Evolutionary conservation across 2,797 vertebrate species (phyloP), one percentile per base, ranked within the genome.

Genomic region (Uromys caudimaculatus): DNA sequence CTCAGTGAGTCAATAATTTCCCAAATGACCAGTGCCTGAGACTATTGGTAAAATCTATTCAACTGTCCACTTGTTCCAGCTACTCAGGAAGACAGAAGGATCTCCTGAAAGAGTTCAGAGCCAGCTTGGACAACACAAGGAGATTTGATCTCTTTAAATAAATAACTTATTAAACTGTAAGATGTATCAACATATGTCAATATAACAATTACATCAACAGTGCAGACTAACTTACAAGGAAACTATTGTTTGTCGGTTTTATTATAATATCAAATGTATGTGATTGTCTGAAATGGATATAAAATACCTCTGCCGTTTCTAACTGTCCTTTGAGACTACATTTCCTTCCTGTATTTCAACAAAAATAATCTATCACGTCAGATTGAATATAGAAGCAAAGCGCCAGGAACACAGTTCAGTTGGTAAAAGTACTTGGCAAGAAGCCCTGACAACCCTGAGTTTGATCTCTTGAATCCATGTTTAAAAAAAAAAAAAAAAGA

Each of bases 241-340:
- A 96, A 96, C 60, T 79, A 95, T 62, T 52, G 84, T 73, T 60
- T 83, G 50, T 83, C 71, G 89, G 73, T 96, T 95, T 89, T 96
- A 91, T 56, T 93, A 67, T 76, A 67, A 88, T 69, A 96, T 29
- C 58, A 97, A 95, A 88, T 35, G 54, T 13, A n/a, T 56, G 84
- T 35, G 89, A 95, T 1, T 85, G 44, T 84, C 50, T 92, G 69
- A 93, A 97, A 96, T 83, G 21, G 29, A 41, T 90, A 32, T 60
- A 76, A 90, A 95, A 89, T 62, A 83, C 9, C 17, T n/a, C 52
- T 90, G 35, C 32, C 50, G 87, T 93, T 95, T 89, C 91, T 78
- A 94, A 92, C 82, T 82, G 58, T 78, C 62, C 76, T 89, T 41
- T 95, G 27, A 90, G 35, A 67, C 1, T 62, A 38, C 23, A 89